Conservation (phyloP, 2,113 vertebrate genomes). For the Microcebus tavaratra region DNA sequence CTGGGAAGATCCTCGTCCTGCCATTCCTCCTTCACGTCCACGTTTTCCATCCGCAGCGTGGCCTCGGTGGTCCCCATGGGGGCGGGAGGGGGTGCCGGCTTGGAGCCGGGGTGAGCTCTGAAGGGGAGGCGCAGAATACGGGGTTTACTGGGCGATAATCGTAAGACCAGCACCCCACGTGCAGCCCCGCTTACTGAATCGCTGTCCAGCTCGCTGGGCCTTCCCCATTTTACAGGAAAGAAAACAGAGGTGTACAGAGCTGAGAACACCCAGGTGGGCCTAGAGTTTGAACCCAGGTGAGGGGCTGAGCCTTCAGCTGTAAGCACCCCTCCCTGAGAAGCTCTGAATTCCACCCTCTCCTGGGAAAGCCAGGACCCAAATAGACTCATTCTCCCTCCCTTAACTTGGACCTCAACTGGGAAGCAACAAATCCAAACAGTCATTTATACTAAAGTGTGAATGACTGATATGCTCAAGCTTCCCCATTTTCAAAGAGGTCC, state of each 20-base stretch:
- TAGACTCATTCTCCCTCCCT: accelerated
- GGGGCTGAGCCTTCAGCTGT: not conserved
- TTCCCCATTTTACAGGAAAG: not conserved
- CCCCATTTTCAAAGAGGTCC: not conserved
- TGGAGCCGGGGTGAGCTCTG: not conserved
- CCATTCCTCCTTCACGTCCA: slow-evolving; percentile 96
- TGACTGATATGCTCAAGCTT: not conserved
- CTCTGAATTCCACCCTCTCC: not conserved
- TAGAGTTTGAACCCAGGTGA: not conserved
- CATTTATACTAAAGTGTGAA: not conserved
- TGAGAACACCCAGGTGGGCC: not conserved
- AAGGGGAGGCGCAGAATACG: not conserved
- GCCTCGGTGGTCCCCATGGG: slow-evolving; percentile 93
- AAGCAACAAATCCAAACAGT: not conserved
- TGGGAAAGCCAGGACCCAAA: not conserved
- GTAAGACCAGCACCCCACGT: not conserved
- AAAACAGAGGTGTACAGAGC: not conserved
- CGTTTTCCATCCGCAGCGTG: slow-evolving; percentile 92
- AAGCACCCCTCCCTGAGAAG: not conserved
- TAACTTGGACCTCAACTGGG: not conserved
- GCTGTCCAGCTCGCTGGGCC: not conserved
- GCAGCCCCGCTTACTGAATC: not conserved
- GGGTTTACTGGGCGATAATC: not conserved
- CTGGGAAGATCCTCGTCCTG: slow-evolving; percentile 95
- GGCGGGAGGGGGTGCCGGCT: not conserved